phyloP scores from a whole-genome alignment of 2,113 vertebrate genomes.

The Paramisgurnus dabryanus region DNA sequence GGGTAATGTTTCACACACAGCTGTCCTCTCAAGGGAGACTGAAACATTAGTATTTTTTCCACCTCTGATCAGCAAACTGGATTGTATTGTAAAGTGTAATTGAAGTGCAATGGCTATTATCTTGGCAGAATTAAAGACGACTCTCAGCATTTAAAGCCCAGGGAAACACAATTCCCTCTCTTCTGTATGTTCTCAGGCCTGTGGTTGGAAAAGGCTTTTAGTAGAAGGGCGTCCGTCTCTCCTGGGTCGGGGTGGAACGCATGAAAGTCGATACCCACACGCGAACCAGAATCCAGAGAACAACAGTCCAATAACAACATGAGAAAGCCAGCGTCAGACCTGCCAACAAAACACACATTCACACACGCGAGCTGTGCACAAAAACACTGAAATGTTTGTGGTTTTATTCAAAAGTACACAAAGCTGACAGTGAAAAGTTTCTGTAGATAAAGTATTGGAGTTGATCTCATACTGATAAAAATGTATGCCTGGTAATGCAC shows the following conservation, averaged over 20 bases:
- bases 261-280: slow-evolving; percentile 29
- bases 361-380: slow-evolving; percentile 38
- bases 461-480: too few relatives aligned
- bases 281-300: background rate
- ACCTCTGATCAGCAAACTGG: slow-evolving; percentile 1
- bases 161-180: slow-evolving; percentile 30
- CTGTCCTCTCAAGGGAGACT: slow-evolving; percentile 11
- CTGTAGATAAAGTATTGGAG: too few relatives aligned
- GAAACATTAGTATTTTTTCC: background rate
- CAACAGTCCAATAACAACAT: slow-evolving; percentile 46
- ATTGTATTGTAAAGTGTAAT: slow-evolving; percentile 13
- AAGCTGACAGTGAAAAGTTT: background rate
- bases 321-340: background rate
- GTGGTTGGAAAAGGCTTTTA: slow-evolving; percentile 31
- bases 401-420: slow-evolving; percentile 17
- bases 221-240: slow-evolving; percentile 17
- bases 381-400: slow-evolving; percentile 29
- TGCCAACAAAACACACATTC: slow-evolving; percentile 10
- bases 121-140: slow-evolving; percentile 23
- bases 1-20: slow-evolving; percentile 19
- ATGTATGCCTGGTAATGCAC: too few relatives aligned
- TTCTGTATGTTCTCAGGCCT: slow-evolving; percentile 23
- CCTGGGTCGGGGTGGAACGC: background rate
- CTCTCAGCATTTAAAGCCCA: slow-evolving; percentile 3
- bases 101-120: background rate